Evolutionary conservation across 2,888 invertebrate genomes (phyloP), one percentile per base, ranked within the genome.

Genomic region (Dichetophora obliterata): DNA sequence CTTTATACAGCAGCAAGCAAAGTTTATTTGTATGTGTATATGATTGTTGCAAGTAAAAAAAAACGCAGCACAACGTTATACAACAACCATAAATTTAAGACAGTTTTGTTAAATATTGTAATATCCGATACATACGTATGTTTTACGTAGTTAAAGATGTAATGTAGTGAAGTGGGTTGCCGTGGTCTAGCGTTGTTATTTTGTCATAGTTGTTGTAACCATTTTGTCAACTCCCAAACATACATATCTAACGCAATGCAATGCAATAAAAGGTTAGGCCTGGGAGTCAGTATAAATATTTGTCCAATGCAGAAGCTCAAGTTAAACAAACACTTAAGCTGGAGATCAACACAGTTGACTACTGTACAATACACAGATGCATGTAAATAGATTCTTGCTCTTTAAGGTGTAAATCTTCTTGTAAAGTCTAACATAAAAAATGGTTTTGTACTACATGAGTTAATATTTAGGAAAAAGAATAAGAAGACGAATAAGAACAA

Each of bases 301-400:
- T 68, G 68, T 50, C 68, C 14, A 50, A 50, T 68, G 68, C 68
- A 68, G 68, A 68, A 68, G 68, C 68, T 68, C 50, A 68, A 50
- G 68, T 68, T 50, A 50, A 50, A 31, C 68, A 68, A 68, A 68
- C 50, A 68, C 50, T 68, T 50, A 43, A 50, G 50, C 68, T 50
- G 24, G 37, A 68, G 68, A 68, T 68, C 68, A 59, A 59, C 59
- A 27, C 14, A 24, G 43, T 27, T 59, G 59, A 59, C 59, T 59
- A 59, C 59, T 11, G 59, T 59, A 5, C 24, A n/a, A n/a, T n/a
- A 16, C 16, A 14, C 27, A 27, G 59, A 59, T 59, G 11, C 59
- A 59, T 27, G 59, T 59, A 59, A 59, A 59, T 59, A 27, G 24
- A 59, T 22, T 24, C 27, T n/a, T 27, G 14, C 59, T 59, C 14